Evolutionary conservation across 2,888 invertebrate genomes (phyloP).

Genomic region (Amorpha juglandis): DNA sequence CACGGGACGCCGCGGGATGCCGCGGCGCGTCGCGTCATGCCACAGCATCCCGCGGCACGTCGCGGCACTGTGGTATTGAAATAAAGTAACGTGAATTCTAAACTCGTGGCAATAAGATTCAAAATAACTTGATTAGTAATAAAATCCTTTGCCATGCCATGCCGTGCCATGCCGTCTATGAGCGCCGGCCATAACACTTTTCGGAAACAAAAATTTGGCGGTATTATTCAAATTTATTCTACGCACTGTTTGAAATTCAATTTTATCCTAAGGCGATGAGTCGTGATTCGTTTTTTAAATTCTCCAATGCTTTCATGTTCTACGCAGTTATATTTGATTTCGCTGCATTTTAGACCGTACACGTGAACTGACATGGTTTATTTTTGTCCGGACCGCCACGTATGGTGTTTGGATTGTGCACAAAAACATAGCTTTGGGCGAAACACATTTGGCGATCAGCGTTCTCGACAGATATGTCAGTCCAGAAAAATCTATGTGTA

Average conservation of each 20-base stretch:
- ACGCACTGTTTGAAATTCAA: conserved; percentile 11
- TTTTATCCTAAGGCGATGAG: conserved; percentile 12
- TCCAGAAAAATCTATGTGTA: not conserved
- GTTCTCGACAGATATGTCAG: not conserved
- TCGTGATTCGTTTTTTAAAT: conserved; percentile 15
- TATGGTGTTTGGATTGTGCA: conserved; percentile 29
- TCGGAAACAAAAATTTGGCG: not conserved
- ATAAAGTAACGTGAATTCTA: no score
- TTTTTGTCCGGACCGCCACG: not conserved
- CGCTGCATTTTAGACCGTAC: not conserved
- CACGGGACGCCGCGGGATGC: no score
- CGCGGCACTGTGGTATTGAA: no score
- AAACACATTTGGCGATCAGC: conserved; percentile 46
- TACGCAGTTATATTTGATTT: conserved; percentile 1
- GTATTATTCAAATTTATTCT: not conserved
- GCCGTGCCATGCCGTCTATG: no score
- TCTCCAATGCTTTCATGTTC: conserved; percentile 15
- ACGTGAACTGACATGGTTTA: not conserved
- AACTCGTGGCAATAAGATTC: no score
- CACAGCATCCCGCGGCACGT: no score
- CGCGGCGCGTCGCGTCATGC: no score
- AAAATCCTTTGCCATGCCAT: no score
- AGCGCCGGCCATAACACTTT: no score
- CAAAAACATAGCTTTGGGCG: conserved; percentile 48
- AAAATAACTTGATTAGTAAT: no score